Conservation (phyloP, 2,888 invertebrate species). For the Bimastos eiseni region DNA sequence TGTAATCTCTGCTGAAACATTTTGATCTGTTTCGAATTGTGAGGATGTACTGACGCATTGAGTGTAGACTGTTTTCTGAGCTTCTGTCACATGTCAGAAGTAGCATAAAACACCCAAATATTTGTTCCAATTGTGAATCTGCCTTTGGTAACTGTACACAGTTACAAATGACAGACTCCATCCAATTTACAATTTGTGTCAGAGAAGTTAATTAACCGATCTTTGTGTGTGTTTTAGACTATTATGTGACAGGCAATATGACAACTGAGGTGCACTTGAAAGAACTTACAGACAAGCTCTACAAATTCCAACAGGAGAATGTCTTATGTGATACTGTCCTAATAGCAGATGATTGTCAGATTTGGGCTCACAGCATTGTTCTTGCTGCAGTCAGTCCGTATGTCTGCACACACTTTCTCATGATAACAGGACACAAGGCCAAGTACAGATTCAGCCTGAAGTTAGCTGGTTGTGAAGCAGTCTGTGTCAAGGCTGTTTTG, state of each 20-base stretch:
- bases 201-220: background rate
- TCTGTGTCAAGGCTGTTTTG: background rate
- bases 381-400: conserved; percentile 29
- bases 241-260: conserved; percentile 1
- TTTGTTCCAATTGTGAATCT: too few relatives aligned
- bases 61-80: background rate
- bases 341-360: conserved; percentile 17
- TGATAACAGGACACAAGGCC: background rate
- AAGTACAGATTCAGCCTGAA: background rate
- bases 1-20: background rate
- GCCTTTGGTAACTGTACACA: too few relatives aligned
- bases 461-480: conserved; percentile 15
- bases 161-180: too few relatives aligned
- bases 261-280: background rate
- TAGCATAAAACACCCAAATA: background rate
- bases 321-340: conserved; percentile 18
- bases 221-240: background rate
- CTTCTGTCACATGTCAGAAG: background rate
- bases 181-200: too few relatives aligned
- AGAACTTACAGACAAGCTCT: background rate
- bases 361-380: conserved; percentile 28
- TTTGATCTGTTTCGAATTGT: background rate
- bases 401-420: conserved; percentile 2
- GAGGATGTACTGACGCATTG: background rate
- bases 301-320: background rate